These are phyloP conservation scores for Monopis laevigella DNA, from an alignment of 2,888 invertebrate genomes.

Conservation along the genomic window DNA sequence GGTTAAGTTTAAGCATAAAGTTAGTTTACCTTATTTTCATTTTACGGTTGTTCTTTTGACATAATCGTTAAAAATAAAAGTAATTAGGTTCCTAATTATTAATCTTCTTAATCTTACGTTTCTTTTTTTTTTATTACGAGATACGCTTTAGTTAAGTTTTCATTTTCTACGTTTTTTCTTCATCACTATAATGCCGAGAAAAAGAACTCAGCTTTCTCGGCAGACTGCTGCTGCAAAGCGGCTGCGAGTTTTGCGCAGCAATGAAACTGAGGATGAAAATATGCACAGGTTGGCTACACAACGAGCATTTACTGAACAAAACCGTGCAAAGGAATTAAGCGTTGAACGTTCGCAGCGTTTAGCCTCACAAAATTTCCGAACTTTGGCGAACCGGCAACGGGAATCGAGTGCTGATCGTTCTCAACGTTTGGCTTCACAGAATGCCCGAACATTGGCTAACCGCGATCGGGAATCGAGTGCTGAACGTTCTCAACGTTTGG, in stretches of 20 bases:
- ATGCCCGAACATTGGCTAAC: slow-evolving; percentile 7
- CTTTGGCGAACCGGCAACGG: no score
- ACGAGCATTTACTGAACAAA: slow-evolving; percentile 18
- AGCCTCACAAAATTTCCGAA: slow-evolving; percentile 12
- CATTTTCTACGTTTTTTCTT: no score
- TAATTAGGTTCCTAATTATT: slow-evolving; percentile 14
- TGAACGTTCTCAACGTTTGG: slow-evolving; percentile 11
- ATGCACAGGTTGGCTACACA: slow-evolving; percentile 19
- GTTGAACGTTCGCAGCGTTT: slow-evolving; percentile 13
- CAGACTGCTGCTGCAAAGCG: slow-evolving; percentile 18
- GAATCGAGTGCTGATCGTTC: slow-evolving; percentile 9
- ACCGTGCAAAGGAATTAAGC: slow-evolving; percentile 15
- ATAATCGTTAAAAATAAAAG: slow-evolving; percentile 7
- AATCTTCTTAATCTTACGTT: slow-evolving; percentile 14
- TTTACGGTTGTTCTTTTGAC: slow-evolving; percentile 10
- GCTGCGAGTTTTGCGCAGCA: slow-evolving; percentile 19
- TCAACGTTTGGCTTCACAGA: slow-evolving; percentile 5
- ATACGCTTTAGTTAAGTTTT: slow-evolving; percentile 10
- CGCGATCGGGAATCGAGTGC: slow-evolving; percentile 11
- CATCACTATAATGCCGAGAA: slow-evolving; percentile 18
- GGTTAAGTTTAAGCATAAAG: no score
- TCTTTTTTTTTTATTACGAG: background rate
- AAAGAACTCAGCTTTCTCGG: slow-evolving; percentile 20
- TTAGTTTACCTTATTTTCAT: no score
- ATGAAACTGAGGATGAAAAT: slow-evolving; percentile 17